A percentile compares a stretch with the other conserved stretches of the same genome.
These are phyloP conservation scores for Myotis vivesi DNA, from an alignment of 2,797 vertebrate species.

Conservation along the genomic window DNA sequence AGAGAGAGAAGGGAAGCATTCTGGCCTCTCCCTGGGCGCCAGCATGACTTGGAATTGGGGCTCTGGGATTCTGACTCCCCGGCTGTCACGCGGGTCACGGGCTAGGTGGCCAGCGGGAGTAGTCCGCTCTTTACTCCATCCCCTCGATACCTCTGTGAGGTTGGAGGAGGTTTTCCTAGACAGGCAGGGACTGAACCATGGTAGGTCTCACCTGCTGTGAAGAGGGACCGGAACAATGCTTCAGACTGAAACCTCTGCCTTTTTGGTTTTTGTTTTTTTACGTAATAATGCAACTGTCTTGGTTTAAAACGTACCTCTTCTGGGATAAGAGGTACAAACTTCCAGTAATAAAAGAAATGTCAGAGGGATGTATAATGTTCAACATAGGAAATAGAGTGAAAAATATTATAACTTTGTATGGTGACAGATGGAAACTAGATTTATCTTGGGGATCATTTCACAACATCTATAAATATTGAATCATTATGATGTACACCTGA, in stretches of 20 bases:
- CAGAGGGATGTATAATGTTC: neutral
- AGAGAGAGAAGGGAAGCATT: constrained; percentile 57
- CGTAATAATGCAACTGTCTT: neutral
- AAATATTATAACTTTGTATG: neutral
- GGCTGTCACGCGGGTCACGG: neutral
- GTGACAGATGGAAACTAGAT: neutral
- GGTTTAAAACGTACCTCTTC: neutral
- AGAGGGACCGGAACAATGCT: neutral
- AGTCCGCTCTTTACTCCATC: fast-evolving
- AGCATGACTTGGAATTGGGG: neutral
- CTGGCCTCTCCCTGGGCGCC: constrained; percentile 1
- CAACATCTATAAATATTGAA: neutral
- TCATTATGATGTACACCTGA: neutral
- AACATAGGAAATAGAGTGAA: neutral
- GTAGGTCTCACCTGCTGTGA: fast-evolving
- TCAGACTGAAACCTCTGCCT: neutral
- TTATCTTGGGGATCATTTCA: neutral
- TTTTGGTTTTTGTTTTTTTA: neutral
- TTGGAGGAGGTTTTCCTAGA: neutral
- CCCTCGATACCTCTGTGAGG: neutral
- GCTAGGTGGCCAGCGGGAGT: neutral
- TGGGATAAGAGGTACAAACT: neutral
- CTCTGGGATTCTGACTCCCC: neutral
- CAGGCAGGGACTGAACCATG: fast-evolving
- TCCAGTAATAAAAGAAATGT: neutral